Evolutionary conservation across 1,140 invertebrate species (phyloP).

Genomic region (Cryptotermes secundus): DNA sequence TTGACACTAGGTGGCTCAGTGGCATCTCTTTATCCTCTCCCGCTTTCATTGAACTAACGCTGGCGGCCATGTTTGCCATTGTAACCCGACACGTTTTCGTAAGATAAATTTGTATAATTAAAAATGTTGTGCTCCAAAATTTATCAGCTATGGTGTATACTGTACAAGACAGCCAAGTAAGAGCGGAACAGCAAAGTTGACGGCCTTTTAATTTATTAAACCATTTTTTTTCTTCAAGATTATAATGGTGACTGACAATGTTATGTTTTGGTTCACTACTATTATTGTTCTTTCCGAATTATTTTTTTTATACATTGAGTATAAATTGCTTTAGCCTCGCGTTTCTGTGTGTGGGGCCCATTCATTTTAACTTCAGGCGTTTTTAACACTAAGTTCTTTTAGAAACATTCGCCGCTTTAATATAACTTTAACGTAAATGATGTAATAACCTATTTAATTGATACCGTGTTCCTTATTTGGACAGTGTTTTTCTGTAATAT

Average conservation of each 20-base stretch:
- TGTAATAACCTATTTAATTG: background rate
- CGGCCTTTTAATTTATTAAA: background rate
- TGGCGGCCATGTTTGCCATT: background rate
- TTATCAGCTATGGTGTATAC: background rate
- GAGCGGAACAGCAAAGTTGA: background rate
- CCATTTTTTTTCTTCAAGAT: background rate
- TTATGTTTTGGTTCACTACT: background rate
- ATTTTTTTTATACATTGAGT: background rate
- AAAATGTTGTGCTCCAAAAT: background rate
- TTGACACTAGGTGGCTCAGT: background rate
- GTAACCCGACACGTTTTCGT: background rate
- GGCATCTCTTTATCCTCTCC: background rate
- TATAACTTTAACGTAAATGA: too few species aligned
- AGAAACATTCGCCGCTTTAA: background rate
- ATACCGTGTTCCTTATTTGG: background rate
- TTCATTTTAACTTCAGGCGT: background rate
- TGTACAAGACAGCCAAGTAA: background rate
- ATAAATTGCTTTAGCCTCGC: background rate
- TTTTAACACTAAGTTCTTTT: constrained; percentile 5
- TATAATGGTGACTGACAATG: background rate
- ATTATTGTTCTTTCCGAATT: background rate
- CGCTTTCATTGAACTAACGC: background rate
- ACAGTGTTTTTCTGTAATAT: background rate
- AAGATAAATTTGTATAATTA: background rate
- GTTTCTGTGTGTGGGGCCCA: background rate